These are phyloP conservation scores for Teleogryllus oceanicus DNA, from an alignment of 2,888 invertebrate species.

Conservation along the genomic window DNA sequence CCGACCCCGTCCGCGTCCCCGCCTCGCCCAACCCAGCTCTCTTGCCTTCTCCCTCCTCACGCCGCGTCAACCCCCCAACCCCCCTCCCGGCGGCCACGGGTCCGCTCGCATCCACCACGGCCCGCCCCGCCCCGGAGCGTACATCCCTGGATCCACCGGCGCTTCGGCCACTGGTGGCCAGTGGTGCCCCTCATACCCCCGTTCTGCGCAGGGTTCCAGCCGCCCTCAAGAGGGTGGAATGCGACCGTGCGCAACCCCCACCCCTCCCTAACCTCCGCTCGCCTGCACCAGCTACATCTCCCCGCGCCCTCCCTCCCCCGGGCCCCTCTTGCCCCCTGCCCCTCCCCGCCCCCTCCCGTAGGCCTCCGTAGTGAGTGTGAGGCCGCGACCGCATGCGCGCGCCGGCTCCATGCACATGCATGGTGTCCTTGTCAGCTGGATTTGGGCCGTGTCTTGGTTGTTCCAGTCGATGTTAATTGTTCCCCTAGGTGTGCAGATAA, in stretches of 20 bases:
- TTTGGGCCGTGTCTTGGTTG: not conserved
- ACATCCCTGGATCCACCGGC: no score
- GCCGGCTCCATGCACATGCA: conserved; percentile 12
- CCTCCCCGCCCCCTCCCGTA: not conserved
- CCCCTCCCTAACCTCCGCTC: not conserved
- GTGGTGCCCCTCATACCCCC: no score
- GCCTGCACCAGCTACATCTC: not conserved
- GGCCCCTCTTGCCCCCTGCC: not conserved
- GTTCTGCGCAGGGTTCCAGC: no score
- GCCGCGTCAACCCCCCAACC: not conserved
- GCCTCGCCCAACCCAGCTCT: not conserved
- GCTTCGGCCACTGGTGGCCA: no score
- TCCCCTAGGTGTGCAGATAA: conserved; percentile 18
- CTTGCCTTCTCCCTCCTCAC: not conserved
- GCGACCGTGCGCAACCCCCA: not conserved
- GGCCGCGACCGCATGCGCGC: not conserved
- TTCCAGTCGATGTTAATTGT: not conserved
- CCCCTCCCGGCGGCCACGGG: not conserved
- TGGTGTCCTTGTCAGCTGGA: not conserved
- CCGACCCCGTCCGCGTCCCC: not conserved
- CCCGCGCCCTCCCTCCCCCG: not conserved
- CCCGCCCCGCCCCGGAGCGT: no score
- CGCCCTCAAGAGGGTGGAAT: not conserved
- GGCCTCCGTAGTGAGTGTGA: conserved; percentile 12
- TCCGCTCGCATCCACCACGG: no score